These are phyloP conservation scores for Lerista edwardsae DNA, from an alignment of 2,797 vertebrate genomes.

Conservation along the genomic window DNA sequence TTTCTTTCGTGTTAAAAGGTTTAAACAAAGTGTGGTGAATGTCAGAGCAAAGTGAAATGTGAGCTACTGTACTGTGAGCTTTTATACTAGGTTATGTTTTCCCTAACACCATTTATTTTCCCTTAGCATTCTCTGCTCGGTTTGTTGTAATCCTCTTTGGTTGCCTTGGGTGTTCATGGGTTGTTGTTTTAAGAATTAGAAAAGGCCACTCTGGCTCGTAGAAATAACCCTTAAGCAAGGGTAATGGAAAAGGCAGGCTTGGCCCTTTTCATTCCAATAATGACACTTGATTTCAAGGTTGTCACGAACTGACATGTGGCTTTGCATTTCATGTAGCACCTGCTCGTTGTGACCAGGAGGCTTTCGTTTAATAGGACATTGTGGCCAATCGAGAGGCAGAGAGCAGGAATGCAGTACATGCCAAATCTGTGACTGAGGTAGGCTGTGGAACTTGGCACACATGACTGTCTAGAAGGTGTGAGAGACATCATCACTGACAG, in stretches of 20 bases:
- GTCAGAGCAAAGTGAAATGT: constrained; percentile 14
- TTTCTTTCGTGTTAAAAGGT: constrained; percentile 24
- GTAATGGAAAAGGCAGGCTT: constrained; percentile 22
- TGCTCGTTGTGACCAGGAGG: constrained; percentile 25
- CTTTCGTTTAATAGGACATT: constrained; percentile 11
- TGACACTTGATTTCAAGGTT: constrained; percentile 29
- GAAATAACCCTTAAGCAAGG: constrained; percentile 30
- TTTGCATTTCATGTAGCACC: constrained; percentile 27
- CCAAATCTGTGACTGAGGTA: not conserved
- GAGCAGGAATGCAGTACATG: not conserved
- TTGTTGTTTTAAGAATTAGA: constrained; percentile 32
- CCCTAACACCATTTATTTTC: not conserved
- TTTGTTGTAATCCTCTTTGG: constrained; percentile 11
- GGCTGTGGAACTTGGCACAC: not conserved
- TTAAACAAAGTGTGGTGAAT: constrained; percentile 27
- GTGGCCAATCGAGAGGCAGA: not conserved
- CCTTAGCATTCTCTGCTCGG: not conserved
- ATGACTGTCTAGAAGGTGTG: not conserved
- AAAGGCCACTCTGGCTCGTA: constrained; percentile 12
- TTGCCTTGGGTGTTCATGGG: constrained; percentile 17
- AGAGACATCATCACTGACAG: not conserved
- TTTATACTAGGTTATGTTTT: constrained; percentile 5
- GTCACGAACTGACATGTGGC: constrained; percentile 21
- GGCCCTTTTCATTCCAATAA: constrained; percentile 30
- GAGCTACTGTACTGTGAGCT: constrained; percentile 5